Evolutionary conservation across 2,113 vertebrate species (phyloP).

Genomic region (Hypomesus transpacificus): DNA sequence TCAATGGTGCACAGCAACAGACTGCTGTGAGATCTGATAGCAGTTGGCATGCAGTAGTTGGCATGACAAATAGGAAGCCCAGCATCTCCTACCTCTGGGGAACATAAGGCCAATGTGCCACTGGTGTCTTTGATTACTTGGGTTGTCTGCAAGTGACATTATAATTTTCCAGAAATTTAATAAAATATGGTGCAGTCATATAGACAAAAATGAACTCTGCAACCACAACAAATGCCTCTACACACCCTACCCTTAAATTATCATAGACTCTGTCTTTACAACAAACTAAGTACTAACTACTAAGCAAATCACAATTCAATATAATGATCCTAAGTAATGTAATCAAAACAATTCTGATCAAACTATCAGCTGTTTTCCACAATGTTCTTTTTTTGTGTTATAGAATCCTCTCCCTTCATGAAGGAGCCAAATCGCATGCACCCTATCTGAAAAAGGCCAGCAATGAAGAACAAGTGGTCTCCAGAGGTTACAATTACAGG

Average conservation of each 20-base stretch:
- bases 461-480: conserved; percentile 35
- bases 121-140: conserved; percentile 39
- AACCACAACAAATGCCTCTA: conserved; percentile 14
- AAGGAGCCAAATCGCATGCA: background rate
- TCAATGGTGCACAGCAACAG: conserved; percentile 22
- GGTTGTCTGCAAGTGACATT: conserved; percentile 31
- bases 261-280: background rate
- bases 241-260: background rate
- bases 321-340: too few relatives aligned
- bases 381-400: too few relatives aligned
- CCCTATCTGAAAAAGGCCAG: background rate
- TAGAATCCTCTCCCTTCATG: background rate
- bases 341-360: too few relatives aligned
- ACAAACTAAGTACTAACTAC: too few relatives aligned
- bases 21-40: background rate
- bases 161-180: conserved; percentile 14
- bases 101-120: conserved; percentile 55
- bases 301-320: too few relatives aligned
- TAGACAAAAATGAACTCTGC: conserved; percentile 17
- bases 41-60: too few relatives aligned
- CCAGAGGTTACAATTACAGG: conserved; percentile 58
- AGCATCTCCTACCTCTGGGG: conserved; percentile 22
- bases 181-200: conserved; percentile 20
- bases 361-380: too few relatives aligned
- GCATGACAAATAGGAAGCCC: too few relatives aligned